A percentile compares a stretch with the other conserved stretches of the same genome.
Evolutionary conservation across 2,113 vertebrate genomes (phyloP).

Genomic region (Thalassarche chlororhynchos): DNA sequence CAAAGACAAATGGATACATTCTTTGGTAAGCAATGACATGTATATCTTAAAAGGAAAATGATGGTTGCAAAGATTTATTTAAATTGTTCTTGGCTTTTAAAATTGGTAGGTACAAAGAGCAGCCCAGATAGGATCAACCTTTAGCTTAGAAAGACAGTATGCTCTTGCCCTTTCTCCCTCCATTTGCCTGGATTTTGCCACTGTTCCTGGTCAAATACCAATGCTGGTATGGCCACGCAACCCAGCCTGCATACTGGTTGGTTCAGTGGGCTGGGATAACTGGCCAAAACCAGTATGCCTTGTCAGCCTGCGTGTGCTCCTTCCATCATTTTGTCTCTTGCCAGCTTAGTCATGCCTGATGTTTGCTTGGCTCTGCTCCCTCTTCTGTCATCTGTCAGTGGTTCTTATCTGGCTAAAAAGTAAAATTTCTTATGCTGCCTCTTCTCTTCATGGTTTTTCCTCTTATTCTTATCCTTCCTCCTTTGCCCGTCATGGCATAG

Average conservation of each 20-base stretch:
- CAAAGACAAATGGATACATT: neutral
- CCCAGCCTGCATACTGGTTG: neutral
- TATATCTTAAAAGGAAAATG: neutral
- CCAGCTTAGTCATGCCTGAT: neutral
- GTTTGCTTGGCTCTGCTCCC: neutral
- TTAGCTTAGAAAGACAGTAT: neutral
- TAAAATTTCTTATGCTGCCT: neutral
- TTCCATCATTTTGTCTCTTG: neutral
- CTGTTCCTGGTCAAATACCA: neutral
- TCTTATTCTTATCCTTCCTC: neutral
- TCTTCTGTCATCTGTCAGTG: neutral
- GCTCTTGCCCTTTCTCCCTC: neutral
- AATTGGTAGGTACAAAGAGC: neutral
- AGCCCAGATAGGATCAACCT: neutral
- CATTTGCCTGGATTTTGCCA: neutral
- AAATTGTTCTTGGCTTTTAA: neutral
- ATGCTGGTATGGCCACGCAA: neutral
- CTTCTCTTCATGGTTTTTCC: neutral
- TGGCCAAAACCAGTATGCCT: neutral
- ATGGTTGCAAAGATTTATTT: neutral
- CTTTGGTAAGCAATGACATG: neutral
- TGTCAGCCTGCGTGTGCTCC: neutral
- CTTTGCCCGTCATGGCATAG: neutral
- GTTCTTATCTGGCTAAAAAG: neutral
- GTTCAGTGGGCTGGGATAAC: neutral